Base-by-base conservation (phyloP, 37 sponge, comb jelly and placozoan species). In the Bolinopsis microptera region DNA sequence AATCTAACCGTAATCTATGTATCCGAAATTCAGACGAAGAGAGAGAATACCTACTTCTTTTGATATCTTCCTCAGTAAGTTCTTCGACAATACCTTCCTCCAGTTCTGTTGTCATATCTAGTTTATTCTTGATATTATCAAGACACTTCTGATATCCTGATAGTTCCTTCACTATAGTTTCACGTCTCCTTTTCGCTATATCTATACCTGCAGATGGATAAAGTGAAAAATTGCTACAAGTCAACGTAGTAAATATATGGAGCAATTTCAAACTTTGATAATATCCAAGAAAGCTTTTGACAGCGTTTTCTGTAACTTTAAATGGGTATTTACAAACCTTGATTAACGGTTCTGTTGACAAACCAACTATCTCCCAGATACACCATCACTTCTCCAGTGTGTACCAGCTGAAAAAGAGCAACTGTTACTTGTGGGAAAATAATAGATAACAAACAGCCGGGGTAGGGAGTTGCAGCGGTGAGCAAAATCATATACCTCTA, bases 271-370 rank as follows among this genome's bases (percentile, higher is more conserved):
- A n/a, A n/a, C n/a, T n/a, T n/a, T n/a, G n/a, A n/a, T n/a, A n/a
- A n/a, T n/a, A n/a, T n/a, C n/a, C n/a, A n/a, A n/a, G n/a, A n/a
- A n/a, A n/a, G n/a, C n/a, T n/a, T n/a, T n/a, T n/a, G n/a, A n/a
- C n/a, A n/a, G n/a, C n/a, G n/a, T n/a, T n/a, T n/a, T n/a, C n/a
- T n/a, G n/a, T n/a, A n/a, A n/a, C n/a, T n/a, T n/a, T n/a, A n/a
- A n/a, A n/a, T n/a, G n/a, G n/a, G n/a, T n/a, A n/a, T n/a, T n/a
- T 80, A 86, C 61, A 28, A 1, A 86, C 90, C 90, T 86, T 86
- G 90, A 18, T 27, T 86, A 3, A 86, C 90, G 39, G 90, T 86
- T 27, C 90, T 38, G 61, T 86, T 86, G 13, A 40, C 90, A 86
- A 86, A 86, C 90, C 90, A 86, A 27, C 27, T 41, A 30, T 86